Conservation (phyloP, 2,888 invertebrate genomes). For the Dascillus cervinus region DNA sequence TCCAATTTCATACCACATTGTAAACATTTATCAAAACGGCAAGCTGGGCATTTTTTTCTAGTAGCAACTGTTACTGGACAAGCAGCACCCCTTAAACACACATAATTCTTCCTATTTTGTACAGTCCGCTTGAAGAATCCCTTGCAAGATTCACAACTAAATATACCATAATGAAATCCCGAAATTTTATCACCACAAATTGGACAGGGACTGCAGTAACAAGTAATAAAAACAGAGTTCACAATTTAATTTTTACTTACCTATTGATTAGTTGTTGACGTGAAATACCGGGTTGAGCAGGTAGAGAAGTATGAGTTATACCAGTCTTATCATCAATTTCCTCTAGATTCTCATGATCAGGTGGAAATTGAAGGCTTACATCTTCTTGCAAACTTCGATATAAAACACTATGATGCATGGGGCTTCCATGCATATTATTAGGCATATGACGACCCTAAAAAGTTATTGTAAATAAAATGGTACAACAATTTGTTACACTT, state of each 20-base stretch:
- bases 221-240: background rate
- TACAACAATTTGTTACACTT: slow-evolving; percentile 15
- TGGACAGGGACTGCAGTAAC: slow-evolving; percentile 71
- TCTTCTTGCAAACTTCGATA: slow-evolving; percentile 48
- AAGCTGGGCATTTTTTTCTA: slow-evolving; percentile 94
- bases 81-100: slow-evolving; percentile 81
- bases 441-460: slow-evolving; percentile 42
- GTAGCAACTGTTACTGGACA: slow-evolving; percentile 91
- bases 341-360: slow-evolving; percentile 39
- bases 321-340: slow-evolving; percentile 46
- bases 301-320: slow-evolving; percentile 44
- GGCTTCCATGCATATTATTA: slow-evolving; percentile 44
- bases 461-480: slow-evolving; percentile 2
- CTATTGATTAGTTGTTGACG: slow-evolving; percentile 81
- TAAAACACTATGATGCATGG: slow-evolving; percentile 48
- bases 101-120: slow-evolving; percentile 96
- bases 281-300: slow-evolving; percentile 70
- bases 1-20: slow-evolving; percentile 96
- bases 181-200: slow-evolving; percentile 94
- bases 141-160: slow-evolving; percentile 96
- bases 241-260: slow-evolving; percentile 29
- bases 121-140: slow-evolving; percentile 97
- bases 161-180: slow-evolving; percentile 96
- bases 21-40: slow-evolving; percentile 92
- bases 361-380: slow-evolving; percentile 20